Evolutionary conservation across 2,888 invertebrate genomes (phyloP).

Genomic region (Minunthozetes semirufus): DNA sequence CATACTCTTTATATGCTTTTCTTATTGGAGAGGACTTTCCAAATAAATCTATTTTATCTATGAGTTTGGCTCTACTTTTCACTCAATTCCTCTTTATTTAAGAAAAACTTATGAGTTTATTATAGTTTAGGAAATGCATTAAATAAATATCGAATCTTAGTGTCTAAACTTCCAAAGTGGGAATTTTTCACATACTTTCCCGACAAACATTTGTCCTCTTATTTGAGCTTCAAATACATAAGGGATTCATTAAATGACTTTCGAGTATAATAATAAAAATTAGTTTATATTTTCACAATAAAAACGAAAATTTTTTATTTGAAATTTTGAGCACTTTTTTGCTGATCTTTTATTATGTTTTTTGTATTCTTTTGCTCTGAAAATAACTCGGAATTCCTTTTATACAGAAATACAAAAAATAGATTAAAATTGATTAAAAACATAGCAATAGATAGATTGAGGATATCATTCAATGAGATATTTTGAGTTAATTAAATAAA

Average conservation of each 20-base stretch:
- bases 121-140: neutral
- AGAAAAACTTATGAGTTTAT: neutral
- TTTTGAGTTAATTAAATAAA: too few species aligned
- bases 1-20: neutral
- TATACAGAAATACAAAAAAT: neutral
- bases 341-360: too few species aligned
- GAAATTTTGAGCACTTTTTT: too few species aligned
- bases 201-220: neutral
- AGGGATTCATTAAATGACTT: too few species aligned
- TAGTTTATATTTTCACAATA: too few species aligned
- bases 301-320: too few species aligned
- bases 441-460: neutral
- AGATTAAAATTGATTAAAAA: neutral
- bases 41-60: constrained; percentile 27
- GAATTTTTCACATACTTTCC: neutral
- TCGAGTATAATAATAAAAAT: too few species aligned
- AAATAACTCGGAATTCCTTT: neutral
- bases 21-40: neutral
- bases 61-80: neutral
- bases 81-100: neutral
- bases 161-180: neutral
- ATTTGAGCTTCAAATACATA: neutral
- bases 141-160: neutral
- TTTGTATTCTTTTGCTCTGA: too few species aligned
- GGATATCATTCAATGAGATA: too few species aligned